phyloP scores from a whole-genome alignment of 2,888 invertebrate species.

The Ochlodes sylvanus region DNA sequence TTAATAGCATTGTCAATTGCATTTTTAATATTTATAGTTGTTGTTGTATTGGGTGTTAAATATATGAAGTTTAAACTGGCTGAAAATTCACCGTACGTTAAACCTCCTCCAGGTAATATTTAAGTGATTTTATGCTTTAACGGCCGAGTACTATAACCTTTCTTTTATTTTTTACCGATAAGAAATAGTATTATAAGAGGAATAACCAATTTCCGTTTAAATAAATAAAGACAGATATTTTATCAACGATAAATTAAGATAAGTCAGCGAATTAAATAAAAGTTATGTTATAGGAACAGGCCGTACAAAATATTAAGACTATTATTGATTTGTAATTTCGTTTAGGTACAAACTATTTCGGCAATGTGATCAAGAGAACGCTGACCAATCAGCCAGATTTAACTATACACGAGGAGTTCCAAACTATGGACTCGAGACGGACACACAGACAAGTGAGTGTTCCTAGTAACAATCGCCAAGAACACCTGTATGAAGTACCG shows the following conservation, averaged over 20 bases:
- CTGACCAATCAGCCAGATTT: conserved; percentile 92
- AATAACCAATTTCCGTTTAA: too few relatives aligned
- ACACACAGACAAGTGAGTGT: conserved; percentile 77
- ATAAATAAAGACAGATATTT: too few relatives aligned
- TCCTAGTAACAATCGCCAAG: conserved; percentile 88
- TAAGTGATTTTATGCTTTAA: too few relatives aligned
- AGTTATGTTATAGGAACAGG: too few relatives aligned
- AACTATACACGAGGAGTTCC: conserved; percentile 88
- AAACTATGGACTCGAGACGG: conserved; percentile 90
- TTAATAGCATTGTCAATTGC: conserved; percentile 73
- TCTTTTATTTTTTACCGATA: too few relatives aligned
- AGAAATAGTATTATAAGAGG: too few relatives aligned
- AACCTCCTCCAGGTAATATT: conserved; percentile 71
- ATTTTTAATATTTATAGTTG: conserved; percentile 74
- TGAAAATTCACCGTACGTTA: conserved; percentile 74
- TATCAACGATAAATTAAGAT: too few relatives aligned
- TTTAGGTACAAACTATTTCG: conserved; percentile 88
- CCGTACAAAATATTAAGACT: too few relatives aligned
- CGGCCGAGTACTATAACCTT: too few relatives aligned
- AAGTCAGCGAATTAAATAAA: too few relatives aligned
- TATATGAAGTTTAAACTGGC: conserved; percentile 76
- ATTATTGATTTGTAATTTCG: background rate
- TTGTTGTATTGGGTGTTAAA: conserved; percentile 74
- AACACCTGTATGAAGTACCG: conserved; percentile 95
- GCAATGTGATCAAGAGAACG: conserved; percentile 92